These are phyloP conservation scores for Tokudaia tokunoshimensis DNA, from an alignment of 2,797 vertebrate species.

Conservation along the genomic window DNA sequence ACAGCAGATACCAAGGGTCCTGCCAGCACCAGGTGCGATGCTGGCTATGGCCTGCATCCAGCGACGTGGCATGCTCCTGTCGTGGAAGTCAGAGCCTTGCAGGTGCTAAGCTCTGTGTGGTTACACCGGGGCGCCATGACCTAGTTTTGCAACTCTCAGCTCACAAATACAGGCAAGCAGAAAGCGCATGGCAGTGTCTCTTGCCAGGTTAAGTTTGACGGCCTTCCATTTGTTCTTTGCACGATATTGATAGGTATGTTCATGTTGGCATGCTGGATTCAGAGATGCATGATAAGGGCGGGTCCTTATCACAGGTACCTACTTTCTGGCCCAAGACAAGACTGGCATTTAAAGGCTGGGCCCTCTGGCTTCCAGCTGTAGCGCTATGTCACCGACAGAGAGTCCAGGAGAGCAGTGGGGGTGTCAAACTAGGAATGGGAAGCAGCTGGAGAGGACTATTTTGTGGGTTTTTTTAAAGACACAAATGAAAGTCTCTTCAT, in stretches of 20 bases:
- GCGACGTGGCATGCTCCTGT: fast-evolving
- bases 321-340: fast-evolving
- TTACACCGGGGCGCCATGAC: too few relatives aligned
- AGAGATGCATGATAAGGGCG: fast-evolving
- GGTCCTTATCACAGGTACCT: too few relatives aligned
- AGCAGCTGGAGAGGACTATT: not conserved
- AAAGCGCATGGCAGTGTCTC: too few relatives aligned
- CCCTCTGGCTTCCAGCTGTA: not conserved
- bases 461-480: not conserved
- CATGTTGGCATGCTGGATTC: fast-evolving
- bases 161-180: fast-evolving
- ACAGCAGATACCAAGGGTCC: not conserved
- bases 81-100: too few relatives aligned
- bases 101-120: not conserved
- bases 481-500: not conserved
- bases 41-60: too few relatives aligned
- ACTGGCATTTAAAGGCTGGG: not conserved
- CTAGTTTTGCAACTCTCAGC: not conserved
- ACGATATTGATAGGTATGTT: fast-evolving
- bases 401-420: not conserved
- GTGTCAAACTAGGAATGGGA: not conserved
- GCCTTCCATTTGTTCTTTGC: not conserved
- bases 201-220: too few relatives aligned
- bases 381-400: too few relatives aligned
- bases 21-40: too few relatives aligned